These are phyloP conservation scores for Pollenia labialis DNA, from an alignment of 2,888 invertebrate genomes.

Conservation along the genomic window DNA sequence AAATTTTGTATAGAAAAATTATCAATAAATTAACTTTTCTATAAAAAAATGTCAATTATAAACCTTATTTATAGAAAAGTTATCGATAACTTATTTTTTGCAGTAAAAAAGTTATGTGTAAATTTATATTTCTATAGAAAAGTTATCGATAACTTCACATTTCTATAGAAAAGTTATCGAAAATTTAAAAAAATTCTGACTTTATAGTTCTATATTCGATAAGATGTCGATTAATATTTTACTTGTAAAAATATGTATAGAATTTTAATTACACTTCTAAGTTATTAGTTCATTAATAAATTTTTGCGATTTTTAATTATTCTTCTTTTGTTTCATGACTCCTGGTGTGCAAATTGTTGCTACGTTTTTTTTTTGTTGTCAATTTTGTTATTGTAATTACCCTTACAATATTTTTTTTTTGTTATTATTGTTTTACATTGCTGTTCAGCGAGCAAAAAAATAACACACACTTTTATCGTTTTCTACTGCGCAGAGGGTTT, in stretches of 20 bases:
- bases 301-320: background rate
- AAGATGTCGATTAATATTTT: background rate
- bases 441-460: background rate
- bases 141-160: background rate
- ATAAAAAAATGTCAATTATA: too few relatives aligned
- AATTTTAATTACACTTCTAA: too few relatives aligned
- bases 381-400: conserved; percentile 40
- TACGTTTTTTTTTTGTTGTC: background rate
- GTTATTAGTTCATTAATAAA: too few relatives aligned
- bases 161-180: conserved; percentile 4
- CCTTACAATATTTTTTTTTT: background rate
- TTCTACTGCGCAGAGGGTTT: conserved; percentile 27
- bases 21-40: background rate
- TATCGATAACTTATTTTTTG: too few relatives aligned
- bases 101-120: too few relatives aligned
- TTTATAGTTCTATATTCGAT: background rate
- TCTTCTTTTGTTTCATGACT: background rate
- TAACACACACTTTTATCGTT: conserved; percentile 55
- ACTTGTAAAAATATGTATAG: too few relatives aligned
- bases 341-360: conserved; percentile 20
- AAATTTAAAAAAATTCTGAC: background rate
- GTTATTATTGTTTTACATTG: background rate
- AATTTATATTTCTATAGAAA: background rate
- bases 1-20: background rate
- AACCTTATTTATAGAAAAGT: too few relatives aligned